Evolutionary conservation across 64 coral and sea anemone species (phyloP), one percentile per base, ranked within the genome.

Genomic region (Trachythela sp.): DNA sequence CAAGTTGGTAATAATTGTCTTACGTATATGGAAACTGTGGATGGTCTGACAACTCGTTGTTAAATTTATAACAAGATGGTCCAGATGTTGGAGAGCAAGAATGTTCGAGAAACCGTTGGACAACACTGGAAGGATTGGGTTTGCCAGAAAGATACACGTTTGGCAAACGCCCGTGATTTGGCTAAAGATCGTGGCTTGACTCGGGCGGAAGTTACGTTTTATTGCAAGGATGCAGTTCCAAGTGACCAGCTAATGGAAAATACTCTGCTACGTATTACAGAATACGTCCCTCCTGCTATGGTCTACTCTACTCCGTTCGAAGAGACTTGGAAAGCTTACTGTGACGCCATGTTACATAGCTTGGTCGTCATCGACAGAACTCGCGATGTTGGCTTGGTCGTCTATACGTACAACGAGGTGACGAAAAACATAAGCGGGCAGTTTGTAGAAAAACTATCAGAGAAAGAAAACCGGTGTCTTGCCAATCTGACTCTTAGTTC

Each of bases 301-400:
- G 85, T 91, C 39, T 87, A 86, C 36, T 91, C 90, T 39, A 87
- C 84, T 37, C 58, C 84, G 30, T 87, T 86, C 26, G 85, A 54
- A 48, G 84, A 49, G 2, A 91, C 85, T 20, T 91, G 90, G 90
- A 87, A 32, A 86, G 90, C 90, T 32, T 91, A 80, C 40, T 91
- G 90, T 24, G 84, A 91, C 39, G 32, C 90, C n/a, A 86, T n/a
- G n/a, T n/a, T n/a, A n/a, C n/a, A n/a, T n/a, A n/a, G n/a, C n/a
- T n/a, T n/a, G n/a, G n/a, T n/a, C n/a, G n/a, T n/a, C n/a, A n/a
- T n/a, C n/a, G n/a, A n/a, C n/a, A n/a, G n/a, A n/a, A n/a, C n/a
- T n/a, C n/a, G n/a, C n/a, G n/a, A n/a, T n/a, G n/a, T n/a, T n/a
- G n/a, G n/a, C n/a, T n/a, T n/a, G n/a, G n/a, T n/a, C n/a, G n/a